Evolutionary conservation across 2,113 vertebrate genomes (phyloP), one percentile per base, ranked within the genome.

Genomic region (Acinonyx jubatus): DNA sequence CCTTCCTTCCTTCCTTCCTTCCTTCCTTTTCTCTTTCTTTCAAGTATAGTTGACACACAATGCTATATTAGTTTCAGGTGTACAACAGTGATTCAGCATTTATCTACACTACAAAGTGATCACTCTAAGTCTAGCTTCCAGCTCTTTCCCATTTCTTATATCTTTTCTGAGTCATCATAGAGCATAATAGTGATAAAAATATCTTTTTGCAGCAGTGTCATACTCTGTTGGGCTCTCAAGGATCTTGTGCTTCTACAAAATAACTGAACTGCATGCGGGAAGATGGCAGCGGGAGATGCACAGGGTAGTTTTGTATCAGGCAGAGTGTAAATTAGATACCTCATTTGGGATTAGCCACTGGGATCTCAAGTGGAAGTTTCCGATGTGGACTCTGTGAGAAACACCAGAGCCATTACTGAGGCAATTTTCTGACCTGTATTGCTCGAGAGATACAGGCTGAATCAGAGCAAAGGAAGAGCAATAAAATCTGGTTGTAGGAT

Each of bases 151-250:
- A 23, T 89, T 68, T 87, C 88, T 86, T 81, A 33, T 45, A 31
- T 96, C 55, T 90, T 63, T 94, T 82, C 89, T 96, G 82, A 96
- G 83, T 97, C 86, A 78, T 73, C 5, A 8, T 52, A 50, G 82
- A 87, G 52, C 36, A 74, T 7, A 52, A 57, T 36, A 69, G 69
- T 18, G 83, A 95, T 95, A 93, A 91, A 96, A 89, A 91, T 78
- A 85, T 48, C 50, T 83, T 61, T 96, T 96, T 90, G 21, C 29
- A 74, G 92, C 14, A 83, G 55, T 81, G 7, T 68, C 52, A 36
- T 74, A 57, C 27, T 33, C 45, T 71, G 36, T 92, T 29, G 66
- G 69, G 82, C 15, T 88, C 63, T 57, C 14, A 33, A 76, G 84
- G 69, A 48, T 48, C 14, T 19, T 66, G 71, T 66, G 55, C 63